Base-by-base conservation (phyloP, 1,140 invertebrate genomes). In the Polyergus mexicanus region DNA sequence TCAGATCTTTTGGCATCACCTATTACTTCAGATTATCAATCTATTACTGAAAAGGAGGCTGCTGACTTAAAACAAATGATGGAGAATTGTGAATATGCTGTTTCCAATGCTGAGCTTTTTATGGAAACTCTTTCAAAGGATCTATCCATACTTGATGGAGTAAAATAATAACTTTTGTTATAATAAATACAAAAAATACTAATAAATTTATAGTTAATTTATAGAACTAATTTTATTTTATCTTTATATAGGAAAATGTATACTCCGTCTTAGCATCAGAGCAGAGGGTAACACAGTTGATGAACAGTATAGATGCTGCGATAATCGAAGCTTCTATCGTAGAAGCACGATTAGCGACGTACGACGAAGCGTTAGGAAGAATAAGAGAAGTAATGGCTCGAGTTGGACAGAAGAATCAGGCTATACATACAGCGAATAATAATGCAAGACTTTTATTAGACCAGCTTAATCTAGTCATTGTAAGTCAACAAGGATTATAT, bases 371-470 rank as follows among this genome's bases (percentile, higher is more conserved):
- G 38, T 94, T 98, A 25, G 96, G 97, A 84, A 97, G 98, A 93
- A 97, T 98, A 6, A 96, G 97, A 88, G 97, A 98, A 93, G 97
- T 97, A 16, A 98, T 98, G 96, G 97, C 98, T 87, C 97, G 98
- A 91, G 98, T 99, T 95, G 98, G 98, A 88, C 98, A 98, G 90
- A 99, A 99, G 93, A 99, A 99, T 96, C 96, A 97, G 6, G 96
- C 98, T 88, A 98, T 99, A 92, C 97, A 98, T 93, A 97, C 98
- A 4, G 97, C 97, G 13, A 98, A 98, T 94, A 96, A 96, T 84
- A 99, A 99, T 93, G 98, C 98, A 91, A 96, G 97, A 86, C 96
- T 97, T 89, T 95, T 99, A 44, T 94, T 98, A 78, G 96, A 96
- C 56, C 97, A 98, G 93, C 95, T 99, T 0, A 97, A 98, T 92